Evolutionary conservation across 2,888 invertebrate genomes (phyloP), one percentile per base, ranked within the genome.

Genomic region (Myopa testacea): DNA sequence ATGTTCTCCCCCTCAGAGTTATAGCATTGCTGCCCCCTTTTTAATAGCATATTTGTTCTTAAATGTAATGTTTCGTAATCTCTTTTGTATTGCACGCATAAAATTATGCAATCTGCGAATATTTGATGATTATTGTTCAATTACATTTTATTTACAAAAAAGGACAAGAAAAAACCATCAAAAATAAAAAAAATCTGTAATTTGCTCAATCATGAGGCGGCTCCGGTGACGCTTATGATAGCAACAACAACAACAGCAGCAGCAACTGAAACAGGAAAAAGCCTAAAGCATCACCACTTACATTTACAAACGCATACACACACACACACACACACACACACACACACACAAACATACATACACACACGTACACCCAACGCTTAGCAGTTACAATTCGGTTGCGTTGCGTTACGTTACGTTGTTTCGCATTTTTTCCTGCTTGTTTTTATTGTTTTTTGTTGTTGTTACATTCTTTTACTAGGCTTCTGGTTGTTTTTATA

Each of bases 91-190:
- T 85, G 84, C 88, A 88, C 88, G 88, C 88, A 87, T 86, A 87
- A 88, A 88, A 88, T 87, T 87, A 87, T 85, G 86, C 86, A 87
- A 88, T 88, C 87, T 88, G 87, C 85, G 86, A 85, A 87, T 87
- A 88, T 88, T 88, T 88, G 88, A 88, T 88, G 87, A 85, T 88
- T 88, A 88, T 88, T 88, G 84, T 85, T 84, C 87, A 88, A 83
- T 86, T 87, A 85, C 87, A 84, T 86, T 87, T 86, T 86, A 85
- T 86, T 86, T 84, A 83, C 83, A 84, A 78, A 78, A 76, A 72
- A 65, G 34, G 14, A 71, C 40, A 50, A 10, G 19, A 38, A 14
- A 5, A 71, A 14, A 80, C 63, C 77, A 68, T 45, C 73, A 65
- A 71, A 65, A 75, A 16, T 70, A n/a, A 73, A 45, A 8, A 45